Percentiles rank a stretch among this genome's conserved stretches.
phyloP scores from a whole-genome alignment of 2,888 invertebrate species.

The Nycteola revayana region DNA sequence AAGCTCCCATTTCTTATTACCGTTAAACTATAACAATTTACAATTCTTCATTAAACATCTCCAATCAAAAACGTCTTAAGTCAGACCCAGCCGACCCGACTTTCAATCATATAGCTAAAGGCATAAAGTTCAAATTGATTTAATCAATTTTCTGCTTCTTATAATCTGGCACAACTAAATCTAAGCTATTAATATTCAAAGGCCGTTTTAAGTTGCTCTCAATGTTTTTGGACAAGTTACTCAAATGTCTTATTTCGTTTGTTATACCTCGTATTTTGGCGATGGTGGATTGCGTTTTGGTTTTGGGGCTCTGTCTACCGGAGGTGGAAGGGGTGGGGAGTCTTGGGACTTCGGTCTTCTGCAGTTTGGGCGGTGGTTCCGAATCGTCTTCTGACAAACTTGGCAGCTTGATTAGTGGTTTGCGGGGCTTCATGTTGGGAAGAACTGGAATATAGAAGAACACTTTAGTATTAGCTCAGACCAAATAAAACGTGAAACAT shows the following conservation, averaged over 20 bases:
- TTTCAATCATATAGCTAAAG: not conserved
- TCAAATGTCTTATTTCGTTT: conserved; percentile 53
- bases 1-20: no score
- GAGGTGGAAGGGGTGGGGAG: conserved; percentile 35
- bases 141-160: conserved; percentile 57
- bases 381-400: conserved; percentile 53
- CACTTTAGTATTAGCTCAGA: no score
- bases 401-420: conserved; percentile 62
- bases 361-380: conserved; percentile 39
- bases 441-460: conserved; percentile 57
- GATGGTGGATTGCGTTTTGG: conserved; percentile 38
- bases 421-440: conserved; percentile 72
- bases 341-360: conserved; percentile 29
- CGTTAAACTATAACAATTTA: no score
- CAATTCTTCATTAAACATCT: no score
- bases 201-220: conserved; percentile 50
- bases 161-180: conserved; percentile 29
- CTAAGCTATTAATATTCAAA: conserved; percentile 14
- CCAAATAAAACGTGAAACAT: no score
- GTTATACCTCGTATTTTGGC: conserved; percentile 59
- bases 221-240: conserved; percentile 41
- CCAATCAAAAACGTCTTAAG: no score
- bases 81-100: no score
- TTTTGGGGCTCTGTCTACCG: conserved; percentile 26
- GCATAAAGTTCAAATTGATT: conserved; percentile 7